Percentiles rank a stretch among this genome's conserved stretches.
These are phyloP conservation scores for Pelusios castaneus DNA, from an alignment of 2,113 vertebrate genomes.

Conservation along the genomic window DNA sequence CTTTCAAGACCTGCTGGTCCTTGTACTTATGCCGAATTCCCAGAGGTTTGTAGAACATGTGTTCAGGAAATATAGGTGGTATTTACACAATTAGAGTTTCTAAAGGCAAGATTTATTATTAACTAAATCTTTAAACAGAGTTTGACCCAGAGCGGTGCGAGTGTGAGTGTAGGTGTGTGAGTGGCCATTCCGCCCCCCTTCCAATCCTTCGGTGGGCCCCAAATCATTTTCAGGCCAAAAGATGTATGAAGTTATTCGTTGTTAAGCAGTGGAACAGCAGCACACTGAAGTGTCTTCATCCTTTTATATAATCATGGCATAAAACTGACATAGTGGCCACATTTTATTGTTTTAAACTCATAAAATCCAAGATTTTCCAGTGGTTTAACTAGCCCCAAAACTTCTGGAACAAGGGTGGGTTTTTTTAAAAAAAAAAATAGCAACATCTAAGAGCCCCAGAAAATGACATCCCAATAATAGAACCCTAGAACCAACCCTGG, in stretches of 20 bases:
- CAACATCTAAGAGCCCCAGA: neutral
- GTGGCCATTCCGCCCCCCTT: neutral
- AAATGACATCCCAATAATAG: neutral
- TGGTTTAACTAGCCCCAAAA: neutral
- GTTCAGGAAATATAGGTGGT: slow-evolving; percentile 57
- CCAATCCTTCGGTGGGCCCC: neutral
- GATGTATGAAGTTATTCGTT: neutral
- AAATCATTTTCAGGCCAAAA: neutral
- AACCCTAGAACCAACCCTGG: neutral
- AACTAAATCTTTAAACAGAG: slow-evolving; percentile 9
- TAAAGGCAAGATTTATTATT: slow-evolving; percentile 44
- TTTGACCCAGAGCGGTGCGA: neutral
- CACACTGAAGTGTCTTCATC: neutral
- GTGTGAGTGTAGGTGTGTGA: neutral
- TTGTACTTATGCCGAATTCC: slow-evolving; percentile 51
- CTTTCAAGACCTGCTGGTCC: slow-evolving; percentile 68
- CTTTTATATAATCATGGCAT: neutral
- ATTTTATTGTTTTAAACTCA: neutral
- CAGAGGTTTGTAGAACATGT: slow-evolving; percentile 52
- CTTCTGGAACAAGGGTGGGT: neutral
- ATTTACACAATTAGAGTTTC: slow-evolving; percentile 34
- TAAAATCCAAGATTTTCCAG: neutral
- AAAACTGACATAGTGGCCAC: neutral
- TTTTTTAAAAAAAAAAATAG: neutral
- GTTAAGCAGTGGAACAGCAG: neutral